A percentile compares a stretch with the other conserved stretches of the same genome.
Evolutionary conservation across 1,140 invertebrate species (phyloP).

Genomic region (Scaptomyza graminum): DNA sequence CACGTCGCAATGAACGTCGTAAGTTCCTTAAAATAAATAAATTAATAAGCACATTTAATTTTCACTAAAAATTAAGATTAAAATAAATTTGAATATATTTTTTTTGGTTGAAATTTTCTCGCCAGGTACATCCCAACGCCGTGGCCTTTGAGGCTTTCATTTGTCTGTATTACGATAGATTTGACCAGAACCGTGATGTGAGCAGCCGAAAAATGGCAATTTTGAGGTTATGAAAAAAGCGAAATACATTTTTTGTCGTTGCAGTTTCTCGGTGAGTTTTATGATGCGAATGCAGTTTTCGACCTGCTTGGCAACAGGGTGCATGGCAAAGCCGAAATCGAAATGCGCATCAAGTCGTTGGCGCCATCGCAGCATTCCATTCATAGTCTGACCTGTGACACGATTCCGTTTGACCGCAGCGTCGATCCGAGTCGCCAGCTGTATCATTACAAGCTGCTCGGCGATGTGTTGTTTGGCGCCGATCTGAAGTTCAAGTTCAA

Average conservation of each 20-base stretch:
- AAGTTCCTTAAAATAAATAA: background rate
- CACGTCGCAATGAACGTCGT: background rate
- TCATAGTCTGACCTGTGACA: background rate
- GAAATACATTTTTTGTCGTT: background rate
- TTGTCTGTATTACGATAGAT: background rate
- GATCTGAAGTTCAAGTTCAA: background rate
- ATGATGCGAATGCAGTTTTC: background rate
- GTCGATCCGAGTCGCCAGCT: background rate
- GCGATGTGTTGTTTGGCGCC: background rate
- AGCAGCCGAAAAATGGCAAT: background rate
- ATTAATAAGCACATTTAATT: too few species aligned
- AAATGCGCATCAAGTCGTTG: background rate
- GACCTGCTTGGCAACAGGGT: background rate
- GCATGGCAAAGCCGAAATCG: background rate
- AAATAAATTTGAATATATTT: too few species aligned
- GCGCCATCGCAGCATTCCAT: background rate
- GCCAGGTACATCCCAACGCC: background rate
- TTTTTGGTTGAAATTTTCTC: too few species aligned
- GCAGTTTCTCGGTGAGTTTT: background rate
- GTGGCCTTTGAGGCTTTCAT: background rate
- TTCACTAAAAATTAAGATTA: too few species aligned
- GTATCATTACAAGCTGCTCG: background rate
- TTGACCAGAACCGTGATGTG: background rate
- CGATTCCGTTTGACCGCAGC: background rate
- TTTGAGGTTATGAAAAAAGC: too few species aligned